Evolutionary conservation across 2,797 vertebrate species (phyloP).

Genomic region (Pseudochirops corinnae): DNA sequence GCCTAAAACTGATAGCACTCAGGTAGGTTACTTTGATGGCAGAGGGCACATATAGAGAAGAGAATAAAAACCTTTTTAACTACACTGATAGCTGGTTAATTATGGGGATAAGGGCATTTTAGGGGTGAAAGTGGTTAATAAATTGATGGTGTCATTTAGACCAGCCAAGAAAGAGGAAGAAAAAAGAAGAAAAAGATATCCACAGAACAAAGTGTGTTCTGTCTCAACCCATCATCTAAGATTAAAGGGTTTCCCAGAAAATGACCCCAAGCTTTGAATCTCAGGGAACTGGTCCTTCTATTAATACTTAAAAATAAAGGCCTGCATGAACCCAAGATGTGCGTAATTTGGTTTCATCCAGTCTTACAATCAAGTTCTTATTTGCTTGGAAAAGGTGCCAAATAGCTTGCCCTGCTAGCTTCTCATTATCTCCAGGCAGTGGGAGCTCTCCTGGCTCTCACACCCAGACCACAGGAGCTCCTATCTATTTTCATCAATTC

Average conservation of each 20-base stretch:
- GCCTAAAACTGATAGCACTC: not conserved
- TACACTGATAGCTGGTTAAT: not conserved
- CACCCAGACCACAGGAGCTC: not conserved
- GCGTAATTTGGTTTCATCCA: not conserved
- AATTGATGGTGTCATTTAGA: not conserved
- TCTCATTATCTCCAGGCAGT: not conserved
- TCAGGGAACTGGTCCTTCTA: not conserved
- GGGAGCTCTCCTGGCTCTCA: not conserved
- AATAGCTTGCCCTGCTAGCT: not conserved
- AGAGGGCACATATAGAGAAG: not conserved
- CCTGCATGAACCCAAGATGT: not conserved
- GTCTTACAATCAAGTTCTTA: not conserved
- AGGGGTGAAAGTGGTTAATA: not conserved
- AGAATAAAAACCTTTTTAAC: not conserved
- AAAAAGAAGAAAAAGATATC: not conserved
- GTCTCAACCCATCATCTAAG: not conserved
- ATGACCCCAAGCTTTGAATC: not conserved
- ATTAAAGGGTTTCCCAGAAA: constrained; percentile 16
- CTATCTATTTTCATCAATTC: constrained; percentile 24
- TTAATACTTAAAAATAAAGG: constrained; percentile 5
- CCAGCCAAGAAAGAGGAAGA: not conserved
- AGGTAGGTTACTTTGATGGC: not conserved
- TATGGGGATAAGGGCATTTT: not conserved
- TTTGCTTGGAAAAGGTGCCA: not conserved
- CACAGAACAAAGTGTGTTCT: not conserved